Evolutionary conservation across 2,888 invertebrate species (phyloP).

Genomic region (Xylocampa areola): DNA sequence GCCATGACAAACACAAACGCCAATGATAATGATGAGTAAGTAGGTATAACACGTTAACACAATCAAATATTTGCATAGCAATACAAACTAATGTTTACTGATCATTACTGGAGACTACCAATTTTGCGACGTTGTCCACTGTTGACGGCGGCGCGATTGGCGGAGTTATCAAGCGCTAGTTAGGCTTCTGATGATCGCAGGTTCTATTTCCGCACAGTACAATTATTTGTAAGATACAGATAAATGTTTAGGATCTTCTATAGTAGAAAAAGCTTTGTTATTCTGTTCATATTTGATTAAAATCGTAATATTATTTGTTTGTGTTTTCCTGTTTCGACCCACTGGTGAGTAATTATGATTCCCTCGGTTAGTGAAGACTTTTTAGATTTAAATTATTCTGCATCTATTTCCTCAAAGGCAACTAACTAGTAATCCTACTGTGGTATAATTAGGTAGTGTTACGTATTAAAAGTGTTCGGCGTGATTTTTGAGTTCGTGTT

Average conservation of each 20-base stretch:
- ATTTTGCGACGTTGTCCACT: neutral
- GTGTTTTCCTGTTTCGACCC: constrained; percentile 12
- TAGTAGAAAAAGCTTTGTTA: no score
- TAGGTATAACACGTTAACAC: neutral
- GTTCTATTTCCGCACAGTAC: no score
- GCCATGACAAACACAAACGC: no score
- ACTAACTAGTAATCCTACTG: no score
- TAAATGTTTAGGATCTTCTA: no score
- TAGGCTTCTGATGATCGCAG: no score
- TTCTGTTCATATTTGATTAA: neutral
- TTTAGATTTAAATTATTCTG: neutral
- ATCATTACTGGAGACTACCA: neutral
- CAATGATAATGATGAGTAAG: no score
- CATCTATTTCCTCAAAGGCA: constrained; percentile 9
- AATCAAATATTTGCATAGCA: neutral
- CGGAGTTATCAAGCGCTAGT: no score
- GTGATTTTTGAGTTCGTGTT: neutral
- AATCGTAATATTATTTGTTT: constrained; percentile 3
- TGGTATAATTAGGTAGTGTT: no score
- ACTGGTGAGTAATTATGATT: neutral
- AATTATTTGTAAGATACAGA: no score
- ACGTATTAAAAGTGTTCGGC: neutral
- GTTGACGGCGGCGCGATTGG: no score
- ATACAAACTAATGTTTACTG: neutral
- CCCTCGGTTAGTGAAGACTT: neutral